Base-by-base conservation (phyloP, 2,113 vertebrate species). In the Atractosteus spatula region DNA sequence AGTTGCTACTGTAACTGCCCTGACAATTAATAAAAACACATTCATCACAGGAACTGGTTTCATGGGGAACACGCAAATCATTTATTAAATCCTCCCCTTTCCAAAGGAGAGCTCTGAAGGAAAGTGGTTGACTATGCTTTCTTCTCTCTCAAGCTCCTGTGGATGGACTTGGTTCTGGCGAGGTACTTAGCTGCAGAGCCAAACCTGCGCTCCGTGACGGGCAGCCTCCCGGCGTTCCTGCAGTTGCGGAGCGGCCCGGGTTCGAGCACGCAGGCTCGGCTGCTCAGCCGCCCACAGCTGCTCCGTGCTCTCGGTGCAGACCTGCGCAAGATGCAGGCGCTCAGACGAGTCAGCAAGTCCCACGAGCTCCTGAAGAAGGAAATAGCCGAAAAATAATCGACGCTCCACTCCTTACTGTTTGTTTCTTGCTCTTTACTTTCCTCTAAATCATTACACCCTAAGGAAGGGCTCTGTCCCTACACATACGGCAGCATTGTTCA, bases 241-340 rank as follows among this genome's bases (percentile, higher is more conserved):
- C 82, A 78, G 85, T 69, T 72, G 66, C 71, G 78, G 71, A 82
- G 70, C 0, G 0, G 79, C 74, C 77, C 71, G 82, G 80, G 81
- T 71, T 74, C 85, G 77, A 82, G 84, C 76, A 73, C 69, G 82
- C 80, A 85, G 80, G 81, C 81, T 79, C 71, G 80, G 71, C 70
- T 79, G 88, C 84, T 84, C 86, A 86, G 78, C 84, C 76, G 87
- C 84, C 77, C 79, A 73, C 75, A 80, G 81, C 74, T 80, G 68
- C 77, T 87, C 80, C 82, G 74, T 66, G 82, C 76, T 74, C 72
- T 81, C 68, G 70, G 75, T 81, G 72, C 72, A 78, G 78, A 84
- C 78, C 76, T 81, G 67, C 75, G 11, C 79, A 54, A 72, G 79
- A 81, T 77, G 79, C 83, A 80, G 56, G 80, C 80, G 66, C 81